These are phyloP conservation scores for Stegastes partitus DNA, from an alignment of 2,113 vertebrate genomes.

Conservation along the genomic window DNA sequence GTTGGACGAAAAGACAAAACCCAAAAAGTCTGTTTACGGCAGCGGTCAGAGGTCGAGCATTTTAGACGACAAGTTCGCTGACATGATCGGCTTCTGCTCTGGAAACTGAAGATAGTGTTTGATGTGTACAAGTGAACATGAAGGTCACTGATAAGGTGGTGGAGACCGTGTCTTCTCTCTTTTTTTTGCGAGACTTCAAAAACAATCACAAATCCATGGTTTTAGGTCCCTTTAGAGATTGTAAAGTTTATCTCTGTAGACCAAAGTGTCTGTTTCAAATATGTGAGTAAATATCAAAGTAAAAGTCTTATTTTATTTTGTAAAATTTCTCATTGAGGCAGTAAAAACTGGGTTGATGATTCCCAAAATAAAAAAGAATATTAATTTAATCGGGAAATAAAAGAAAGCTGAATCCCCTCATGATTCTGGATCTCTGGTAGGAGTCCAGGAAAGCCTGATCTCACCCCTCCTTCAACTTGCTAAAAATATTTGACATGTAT, in stretches of 20 bases:
- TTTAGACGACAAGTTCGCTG: constrained; percentile 57
- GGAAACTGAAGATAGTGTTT: constrained; percentile 35
- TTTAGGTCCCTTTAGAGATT: no score
- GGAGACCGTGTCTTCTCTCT: not conserved
- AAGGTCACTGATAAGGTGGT: constrained; percentile 43
- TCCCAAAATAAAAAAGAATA: not conserved
- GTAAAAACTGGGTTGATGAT: not conserved
- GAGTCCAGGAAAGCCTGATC: not conserved
- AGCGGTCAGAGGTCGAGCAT: constrained; percentile 67
- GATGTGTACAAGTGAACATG: constrained; percentile 26
- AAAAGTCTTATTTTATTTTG: not conserved
- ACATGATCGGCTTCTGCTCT: constrained; percentile 29
- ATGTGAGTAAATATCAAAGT: not conserved
- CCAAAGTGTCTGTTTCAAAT: constrained; percentile 2
- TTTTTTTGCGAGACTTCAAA: not conserved
- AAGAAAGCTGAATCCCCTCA: not conserved
- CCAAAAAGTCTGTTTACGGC: constrained; percentile 71
- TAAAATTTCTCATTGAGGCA: not conserved
- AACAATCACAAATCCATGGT: not conserved
- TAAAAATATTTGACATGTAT: constrained; percentile 30
- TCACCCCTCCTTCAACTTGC: constrained; percentile 26
- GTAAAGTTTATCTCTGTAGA: no score
- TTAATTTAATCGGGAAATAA: not conserved
- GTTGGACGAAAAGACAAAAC: constrained; percentile 53
- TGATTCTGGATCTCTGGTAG: no score